Evolutionary conservation across 1,140 invertebrate genomes (phyloP), one percentile per base, ranked within the genome.

Genomic region (Camponotus pennsylvanicus): DNA sequence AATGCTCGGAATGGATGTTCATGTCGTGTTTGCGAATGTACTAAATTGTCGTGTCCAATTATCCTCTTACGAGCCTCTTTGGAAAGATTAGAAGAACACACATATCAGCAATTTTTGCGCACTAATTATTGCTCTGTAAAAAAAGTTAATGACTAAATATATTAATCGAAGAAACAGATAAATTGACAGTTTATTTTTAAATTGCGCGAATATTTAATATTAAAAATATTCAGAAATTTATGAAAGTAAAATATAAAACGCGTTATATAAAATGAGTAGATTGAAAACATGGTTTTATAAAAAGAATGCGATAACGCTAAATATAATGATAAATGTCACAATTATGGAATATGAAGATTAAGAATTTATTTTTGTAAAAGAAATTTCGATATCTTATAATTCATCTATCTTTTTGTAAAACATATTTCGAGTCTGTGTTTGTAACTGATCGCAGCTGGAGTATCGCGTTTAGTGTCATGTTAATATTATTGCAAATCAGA

Each of bases 401-500:
- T 73, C n/a, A 21, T 3, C 11, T 0, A 57, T 9, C 45, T 63
- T 76, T 21, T 15, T 9, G 18, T 7, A 71, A 6, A 82, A 57
- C 71, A n/a, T 55, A 52, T 37, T 27, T 32, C 3, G 7, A 27
- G n/a, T 21, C 15, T 80, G 13, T 70, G 18, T 71, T 61, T 61
- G n/a, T 61, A 82, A 11, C 6, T 71, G 13, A 69, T 37, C 77
- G 45, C 45, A 5, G 45, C 27, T 42, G 34, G 27, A 1, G 42
- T 42, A 15, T 49, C 40, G n/a, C 40, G 5, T 45, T 27, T 34
- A 55, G 63, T 18, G n/a, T 6, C 0, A 34, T 40, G 37, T 63
- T 73, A 83, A 75, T 61, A 34, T 82, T 27, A 73, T 75, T 83
- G 69, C 40, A 83, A 61, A 83, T 75, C 69, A 49, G 40, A 0